A percentile compares a stretch with the other conserved stretches of the same genome.
Evolutionary conservation across 2,888 invertebrate genomes (phyloP).

Genomic region (Caenorhabditis japonica): DNA sequence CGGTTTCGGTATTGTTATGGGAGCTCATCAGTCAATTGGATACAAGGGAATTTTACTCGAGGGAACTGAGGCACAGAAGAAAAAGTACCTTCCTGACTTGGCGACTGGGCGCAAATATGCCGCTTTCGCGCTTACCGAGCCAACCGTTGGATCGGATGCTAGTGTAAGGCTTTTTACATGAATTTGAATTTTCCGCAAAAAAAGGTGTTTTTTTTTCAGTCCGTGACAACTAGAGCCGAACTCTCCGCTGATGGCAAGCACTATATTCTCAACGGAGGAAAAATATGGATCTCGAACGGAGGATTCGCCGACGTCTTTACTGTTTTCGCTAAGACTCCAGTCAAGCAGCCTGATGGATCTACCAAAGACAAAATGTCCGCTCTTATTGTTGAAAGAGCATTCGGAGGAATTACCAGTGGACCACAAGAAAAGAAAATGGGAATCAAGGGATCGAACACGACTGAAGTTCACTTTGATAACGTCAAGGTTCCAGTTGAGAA

Average conservation of each 20-base stretch:
- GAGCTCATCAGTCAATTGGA: constrained; percentile 89
- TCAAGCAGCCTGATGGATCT: constrained; percentile 76
- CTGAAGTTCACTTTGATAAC: no score
- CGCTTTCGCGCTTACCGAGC: no score
- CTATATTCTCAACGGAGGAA: no score
- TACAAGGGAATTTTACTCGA: constrained; percentile 88
- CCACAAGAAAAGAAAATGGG: constrained; percentile 99
- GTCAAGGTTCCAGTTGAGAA: constrained; percentile 88
- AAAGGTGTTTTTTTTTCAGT: constrained; percentile 76
- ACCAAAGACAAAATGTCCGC: constrained; percentile 83
- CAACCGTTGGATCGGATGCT: no score
- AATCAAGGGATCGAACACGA: no score
- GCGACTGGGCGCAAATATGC: constrained; percentile 87
- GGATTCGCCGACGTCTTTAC: no score
- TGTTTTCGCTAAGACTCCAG: constrained; percentile 86
- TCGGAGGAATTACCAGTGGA: constrained; percentile 91
- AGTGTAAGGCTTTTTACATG: no score
- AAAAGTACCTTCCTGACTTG: constrained; percentile 91
- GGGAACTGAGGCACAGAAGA: constrained; percentile 90
- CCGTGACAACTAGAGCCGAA: constrained; percentile 85
- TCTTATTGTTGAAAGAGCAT: no score
- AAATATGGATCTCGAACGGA: no score
- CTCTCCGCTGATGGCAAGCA: constrained; percentile 91
- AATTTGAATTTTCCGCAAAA: constrained; percentile 80
- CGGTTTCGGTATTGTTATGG: constrained; percentile 93